phyloP scores from a whole-genome alignment of 2,888 invertebrate genomes.

The Diachrysia chrysitis region DNA sequence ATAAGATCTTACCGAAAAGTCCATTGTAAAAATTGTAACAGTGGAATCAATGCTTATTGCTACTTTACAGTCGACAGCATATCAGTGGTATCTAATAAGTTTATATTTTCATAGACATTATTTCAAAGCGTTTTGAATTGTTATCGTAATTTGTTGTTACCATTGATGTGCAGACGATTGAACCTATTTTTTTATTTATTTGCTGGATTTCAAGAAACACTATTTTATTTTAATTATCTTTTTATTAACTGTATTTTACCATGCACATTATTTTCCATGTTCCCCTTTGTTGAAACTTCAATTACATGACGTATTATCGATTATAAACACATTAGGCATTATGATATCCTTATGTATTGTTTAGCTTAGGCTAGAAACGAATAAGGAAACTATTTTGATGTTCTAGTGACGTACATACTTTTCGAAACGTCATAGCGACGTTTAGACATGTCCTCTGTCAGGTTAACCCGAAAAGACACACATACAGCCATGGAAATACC shows the following conservation, averaged over 20 bases:
- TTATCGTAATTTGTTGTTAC: too few species aligned
- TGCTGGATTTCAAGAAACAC: too few species aligned
- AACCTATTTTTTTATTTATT: too few species aligned
- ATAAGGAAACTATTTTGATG: background rate
- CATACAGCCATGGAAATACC: constrained; percentile 1
- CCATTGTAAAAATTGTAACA: background rate
- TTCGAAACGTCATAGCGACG: background rate
- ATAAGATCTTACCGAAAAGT: background rate
- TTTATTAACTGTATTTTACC: too few species aligned
- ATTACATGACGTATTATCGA: background rate
- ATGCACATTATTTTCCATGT: too few species aligned
- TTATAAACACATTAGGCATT: background rate
- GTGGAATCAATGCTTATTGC: background rate
- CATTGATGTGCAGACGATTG: too few species aligned
- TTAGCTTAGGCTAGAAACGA: background rate
- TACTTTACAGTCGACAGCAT: background rate
- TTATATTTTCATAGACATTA: too few species aligned
- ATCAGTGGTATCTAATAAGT: background rate
- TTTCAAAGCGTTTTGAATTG: too few species aligned
- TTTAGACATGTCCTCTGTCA: background rate
- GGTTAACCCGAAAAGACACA: background rate
- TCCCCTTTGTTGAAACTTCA: background rate
- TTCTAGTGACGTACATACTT: background rate
- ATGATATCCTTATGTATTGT: background rate
- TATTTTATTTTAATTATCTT: too few species aligned